A percentile compares a stretch with the other conserved stretches of the same genome.
phyloP scores from a whole-genome alignment of 92 coral and sea anemone species.

The Bergia puertoricense region DNA sequence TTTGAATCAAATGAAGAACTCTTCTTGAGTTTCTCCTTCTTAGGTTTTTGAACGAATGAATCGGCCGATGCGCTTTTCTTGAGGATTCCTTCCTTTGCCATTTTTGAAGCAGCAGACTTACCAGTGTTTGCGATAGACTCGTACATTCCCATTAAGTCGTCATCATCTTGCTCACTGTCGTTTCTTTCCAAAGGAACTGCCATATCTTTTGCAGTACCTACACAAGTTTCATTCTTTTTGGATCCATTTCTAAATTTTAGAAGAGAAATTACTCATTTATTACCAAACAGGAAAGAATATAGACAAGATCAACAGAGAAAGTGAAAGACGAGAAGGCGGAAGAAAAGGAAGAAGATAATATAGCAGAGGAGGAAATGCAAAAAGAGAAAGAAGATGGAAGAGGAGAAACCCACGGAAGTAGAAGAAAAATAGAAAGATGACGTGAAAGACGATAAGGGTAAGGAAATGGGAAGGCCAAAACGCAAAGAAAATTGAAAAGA shows the following conservation, averaged over 20 bases:
- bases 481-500: too few relatives aligned
- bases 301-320: too few relatives aligned
- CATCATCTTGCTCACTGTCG: constrained; percentile 12
- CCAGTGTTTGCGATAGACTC: constrained; percentile 5
- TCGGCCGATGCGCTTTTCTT: constrained; percentile 22
- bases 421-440: neutral
- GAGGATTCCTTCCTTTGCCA: neutral
- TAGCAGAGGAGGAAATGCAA: neutral
- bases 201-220: neutral
- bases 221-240: neutral
- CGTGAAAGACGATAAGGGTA: too few relatives aligned
- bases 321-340: neutral
- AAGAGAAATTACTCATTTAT: neutral
- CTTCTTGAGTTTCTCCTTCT: constrained; percentile 13
- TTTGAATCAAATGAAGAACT: constrained; percentile 6
- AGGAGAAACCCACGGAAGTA: neutral
- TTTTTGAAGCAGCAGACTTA: neutral
- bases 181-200: neutral
- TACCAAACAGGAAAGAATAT: neutral
- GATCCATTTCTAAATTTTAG: constrained; percentile 13
- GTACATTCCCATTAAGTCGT: constrained; percentile 15
- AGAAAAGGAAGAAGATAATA: neutral
- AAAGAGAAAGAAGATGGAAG: neutral
- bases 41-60: constrained; percentile 11
- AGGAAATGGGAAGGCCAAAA: too few relatives aligned